Conservation (phyloP, 2,113 vertebrate genomes). For the Paradisaea rubra region DNA sequence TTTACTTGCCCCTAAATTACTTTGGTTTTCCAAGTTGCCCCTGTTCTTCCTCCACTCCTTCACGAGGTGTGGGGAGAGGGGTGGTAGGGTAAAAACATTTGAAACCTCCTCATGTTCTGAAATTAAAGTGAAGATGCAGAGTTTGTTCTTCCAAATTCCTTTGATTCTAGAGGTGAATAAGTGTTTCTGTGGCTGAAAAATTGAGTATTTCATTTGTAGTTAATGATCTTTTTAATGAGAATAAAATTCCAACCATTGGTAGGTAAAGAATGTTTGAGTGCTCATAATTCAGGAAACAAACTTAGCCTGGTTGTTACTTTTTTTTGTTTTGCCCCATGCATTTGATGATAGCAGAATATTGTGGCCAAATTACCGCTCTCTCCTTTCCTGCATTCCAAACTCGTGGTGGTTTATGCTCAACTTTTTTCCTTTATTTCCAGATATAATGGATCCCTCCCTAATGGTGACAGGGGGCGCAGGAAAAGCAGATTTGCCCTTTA, state of each 20-base stretch:
- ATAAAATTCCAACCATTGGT: background rate
- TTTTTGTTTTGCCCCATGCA: background rate
- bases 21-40: background rate
- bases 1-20: background rate
- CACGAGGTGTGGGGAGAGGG: background rate
- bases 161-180: background rate
- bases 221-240: background rate
- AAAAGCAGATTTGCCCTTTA: constrained; percentile 97
- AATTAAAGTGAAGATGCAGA: background rate
- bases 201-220: background rate
- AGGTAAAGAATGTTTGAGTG: background rate
- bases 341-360: background rate
- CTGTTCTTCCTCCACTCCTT: background rate
- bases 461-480: constrained; percentile 89
- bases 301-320: background rate
- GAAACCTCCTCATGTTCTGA: background rate
- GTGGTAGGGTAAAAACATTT: background rate
- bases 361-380: background rate
- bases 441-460: constrained; percentile 96
- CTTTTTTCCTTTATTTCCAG: constrained; percentile 56
- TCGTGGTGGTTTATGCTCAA: background rate
- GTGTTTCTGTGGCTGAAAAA: background rate
- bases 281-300: background rate
- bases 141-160: background rate
- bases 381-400: background rate